Evolutionary conservation across 2,888 invertebrate species (phyloP), one percentile per base, ranked within the genome.

Genomic region (Liopterus haemorrhoidalis): DNA sequence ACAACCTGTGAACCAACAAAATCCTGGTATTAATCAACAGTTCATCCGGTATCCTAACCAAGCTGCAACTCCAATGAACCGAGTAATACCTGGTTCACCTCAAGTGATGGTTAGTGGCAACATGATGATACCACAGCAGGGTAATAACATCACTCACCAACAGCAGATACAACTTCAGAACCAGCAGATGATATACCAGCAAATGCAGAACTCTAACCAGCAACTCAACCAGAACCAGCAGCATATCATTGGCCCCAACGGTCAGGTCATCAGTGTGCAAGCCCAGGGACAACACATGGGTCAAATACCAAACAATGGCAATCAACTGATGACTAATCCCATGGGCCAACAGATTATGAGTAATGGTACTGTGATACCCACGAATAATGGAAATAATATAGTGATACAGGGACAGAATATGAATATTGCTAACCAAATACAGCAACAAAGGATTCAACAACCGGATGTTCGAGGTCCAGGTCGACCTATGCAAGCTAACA

Each of bases 191-290:
- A 48, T 45, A 3, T 41, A 48, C 20, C 51, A 51, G 30, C 51
- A 51, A 35, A 44, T 47, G 6, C 45, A 45, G 14, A 45, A 45
- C 24, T 20, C 27, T 4, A 12, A 37, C 11, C 21, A 25, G 6
- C 43, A 49, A 19, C 42, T 39, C 33, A 28, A 46, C 21, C 41
- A 52, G 48, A 45, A 56, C 28, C 60, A 62, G 48, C 66, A 65
- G 43, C 68, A 68, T 49, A 60, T 78, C 24, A 61, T 77, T 45
- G 75, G 75, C 6, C 73, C 75, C 1, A 76, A 76, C 51, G 78
- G 78, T 30, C 78, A 78, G 62, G 69, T 78, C 36, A 75, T 78
- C 43, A 76, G 75, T 24, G 70, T 78, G 5, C 76, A 77, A 57
- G 72, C 73, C 20, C 67, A 59, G 14, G 47, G 49, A 28, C 42